A percentile compares a stretch with the other conserved stretches of the same genome.
Evolutionary conservation across 2,888 invertebrate genomes (phyloP).

Genomic region (Plemyria rubiginata): DNA sequence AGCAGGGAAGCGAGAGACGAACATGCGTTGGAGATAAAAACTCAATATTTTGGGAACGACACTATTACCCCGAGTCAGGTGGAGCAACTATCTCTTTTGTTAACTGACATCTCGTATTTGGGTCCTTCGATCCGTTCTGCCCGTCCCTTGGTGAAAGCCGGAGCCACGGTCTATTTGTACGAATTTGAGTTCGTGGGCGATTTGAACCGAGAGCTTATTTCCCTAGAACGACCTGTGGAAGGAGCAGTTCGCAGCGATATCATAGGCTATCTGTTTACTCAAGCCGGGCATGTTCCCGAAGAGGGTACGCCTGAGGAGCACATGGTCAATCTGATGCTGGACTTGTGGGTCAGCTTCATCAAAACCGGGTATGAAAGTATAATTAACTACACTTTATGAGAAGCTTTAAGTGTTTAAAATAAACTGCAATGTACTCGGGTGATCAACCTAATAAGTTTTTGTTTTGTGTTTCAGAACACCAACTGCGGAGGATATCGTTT

Average conservation of each 20-base stretch:
- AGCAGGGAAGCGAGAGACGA: constrained; percentile 41
- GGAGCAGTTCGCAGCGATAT: constrained; percentile 84
- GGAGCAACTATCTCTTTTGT: constrained; percentile 54
- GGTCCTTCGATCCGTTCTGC: constrained; percentile 63
- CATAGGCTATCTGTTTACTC: constrained; percentile 79
- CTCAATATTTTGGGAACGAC: constrained; percentile 59
- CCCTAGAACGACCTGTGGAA: constrained; percentile 59
- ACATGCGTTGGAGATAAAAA: constrained; percentile 50
- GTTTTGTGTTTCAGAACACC: constrained; percentile 57
- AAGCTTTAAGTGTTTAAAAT: too few relatives aligned
- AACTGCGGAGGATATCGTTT: constrained; percentile 46
- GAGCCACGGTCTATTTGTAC: constrained; percentile 81
- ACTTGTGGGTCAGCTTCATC: constrained; percentile 77
- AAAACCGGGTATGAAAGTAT: constrained; percentile 73
- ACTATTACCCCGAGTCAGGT: constrained; percentile 48
- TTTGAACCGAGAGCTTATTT: constrained; percentile 71
- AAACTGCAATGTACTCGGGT: too few relatives aligned
- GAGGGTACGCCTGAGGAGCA: constrained; percentile 46
- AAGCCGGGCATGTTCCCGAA: constrained; percentile 42
- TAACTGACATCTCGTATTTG: constrained; percentile 65
- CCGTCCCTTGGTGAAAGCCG: constrained; percentile 55
- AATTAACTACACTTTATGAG: not conserved
- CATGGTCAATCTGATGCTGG: constrained; percentile 52
- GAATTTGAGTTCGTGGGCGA: constrained; percentile 82
- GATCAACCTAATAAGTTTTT: not conserved